These are phyloP conservation scores for Brachionus paranguensis DNA, from an alignment of 1,140 invertebrate genomes.

Conservation along the genomic window DNA sequence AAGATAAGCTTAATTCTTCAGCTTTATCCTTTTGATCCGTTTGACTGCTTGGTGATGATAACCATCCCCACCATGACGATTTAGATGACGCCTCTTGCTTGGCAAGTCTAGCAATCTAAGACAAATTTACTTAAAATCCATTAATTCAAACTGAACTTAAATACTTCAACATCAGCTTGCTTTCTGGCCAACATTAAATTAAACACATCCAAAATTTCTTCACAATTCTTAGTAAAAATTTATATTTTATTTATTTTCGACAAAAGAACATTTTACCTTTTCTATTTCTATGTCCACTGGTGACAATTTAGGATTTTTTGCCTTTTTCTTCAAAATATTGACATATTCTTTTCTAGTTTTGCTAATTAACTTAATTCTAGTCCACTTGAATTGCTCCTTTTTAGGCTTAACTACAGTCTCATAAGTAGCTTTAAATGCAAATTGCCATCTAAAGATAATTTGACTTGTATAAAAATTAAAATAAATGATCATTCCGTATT, in stretches of 20 bases:
- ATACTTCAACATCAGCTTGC: conserved; percentile 33
- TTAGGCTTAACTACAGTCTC: conserved; percentile 15
- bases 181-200: conserved; percentile 17
- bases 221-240: neutral
- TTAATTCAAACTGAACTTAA: neutral
- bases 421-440: conserved; percentile 15
- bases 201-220: conserved; percentile 35
- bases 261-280: neutral
- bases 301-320: neutral
- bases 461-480: neutral
- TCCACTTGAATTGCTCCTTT: conserved; percentile 27
- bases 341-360: conserved; percentile 31
- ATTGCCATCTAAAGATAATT: conserved; percentile 30
- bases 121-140: neutral
- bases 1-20: neutral
- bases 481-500: neutral
- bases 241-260: neutral
- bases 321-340: conserved; percentile 13
- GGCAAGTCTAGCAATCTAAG: conserved; percentile 2
- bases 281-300: neutral
- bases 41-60: neutral
- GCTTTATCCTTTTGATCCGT: neutral
- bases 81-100: neutral
- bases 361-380: neutral
- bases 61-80: conserved; percentile 31